Evolutionary conservation across 2,797 vertebrate genomes (phyloP).

Genomic region (Notolepis coatsorum): DNA sequence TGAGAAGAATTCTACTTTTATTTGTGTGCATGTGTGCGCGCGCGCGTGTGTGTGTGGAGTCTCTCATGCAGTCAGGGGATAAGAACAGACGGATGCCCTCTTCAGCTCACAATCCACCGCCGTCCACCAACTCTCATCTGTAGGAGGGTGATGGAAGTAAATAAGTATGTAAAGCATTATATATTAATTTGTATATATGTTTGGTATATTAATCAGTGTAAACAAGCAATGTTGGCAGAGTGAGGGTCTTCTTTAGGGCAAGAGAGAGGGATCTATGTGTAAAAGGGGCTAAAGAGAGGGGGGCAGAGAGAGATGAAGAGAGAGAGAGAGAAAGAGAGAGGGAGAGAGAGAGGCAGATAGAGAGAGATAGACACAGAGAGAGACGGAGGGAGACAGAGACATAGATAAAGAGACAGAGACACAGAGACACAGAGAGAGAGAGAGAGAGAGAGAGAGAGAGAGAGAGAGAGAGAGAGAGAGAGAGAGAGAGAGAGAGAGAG

Average conservation of each 20-base stretch:
- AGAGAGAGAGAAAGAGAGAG: not conserved
- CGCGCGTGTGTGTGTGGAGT: too few relatives aligned
- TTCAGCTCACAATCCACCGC: constrained; percentile 64
- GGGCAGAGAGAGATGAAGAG: too few relatives aligned
- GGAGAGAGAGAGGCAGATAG: not conserved
- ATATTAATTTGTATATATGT: not conserved
- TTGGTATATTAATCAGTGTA: not conserved
- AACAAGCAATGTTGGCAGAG: not conserved
- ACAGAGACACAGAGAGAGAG: too few relatives aligned
- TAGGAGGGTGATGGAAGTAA: not conserved
- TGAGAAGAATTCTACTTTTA: too few relatives aligned
- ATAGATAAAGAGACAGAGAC: too few relatives aligned
- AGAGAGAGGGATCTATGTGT: not conserved
- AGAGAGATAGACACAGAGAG: not conserved
- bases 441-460: too few relatives aligned
- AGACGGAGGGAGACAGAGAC: too few relatives aligned
- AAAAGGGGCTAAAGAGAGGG: not conserved
- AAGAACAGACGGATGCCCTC: constrained; percentile 76
- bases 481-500: not conserved
- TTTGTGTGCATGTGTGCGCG: too few relatives aligned
- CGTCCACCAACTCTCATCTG: constrained; percentile 77
- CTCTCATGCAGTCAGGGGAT: constrained; percentile 50
- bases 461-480: too few relatives aligned
- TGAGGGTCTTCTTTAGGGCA: too few relatives aligned
- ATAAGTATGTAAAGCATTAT: not conserved